These are phyloP conservation scores for Phyllostomus discolor DNA, from an alignment of 2,113 vertebrate genomes.

Conservation along the genomic window DNA sequence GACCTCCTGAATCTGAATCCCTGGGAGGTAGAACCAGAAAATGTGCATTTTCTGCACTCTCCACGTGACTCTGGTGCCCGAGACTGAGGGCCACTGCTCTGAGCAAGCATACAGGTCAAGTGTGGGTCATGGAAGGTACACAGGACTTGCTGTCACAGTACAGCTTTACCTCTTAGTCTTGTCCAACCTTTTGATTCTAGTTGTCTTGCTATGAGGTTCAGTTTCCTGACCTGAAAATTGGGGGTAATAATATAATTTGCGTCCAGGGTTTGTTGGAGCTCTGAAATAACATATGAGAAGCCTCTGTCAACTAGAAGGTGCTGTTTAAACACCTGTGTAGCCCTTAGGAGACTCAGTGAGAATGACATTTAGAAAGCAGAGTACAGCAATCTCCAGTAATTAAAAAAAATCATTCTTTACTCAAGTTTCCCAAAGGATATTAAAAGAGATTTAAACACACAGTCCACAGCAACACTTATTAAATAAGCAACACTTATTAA, in stretches of 20 bases:
- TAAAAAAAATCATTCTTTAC: background rate
- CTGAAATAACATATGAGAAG: background rate
- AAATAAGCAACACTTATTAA: background rate
- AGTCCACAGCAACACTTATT: background rate
- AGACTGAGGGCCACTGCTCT: background rate
- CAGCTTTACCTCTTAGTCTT: background rate
- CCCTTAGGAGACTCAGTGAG: background rate
- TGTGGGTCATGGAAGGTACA: fast-evolving
- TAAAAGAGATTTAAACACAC: background rate
- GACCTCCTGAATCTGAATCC: background rate
- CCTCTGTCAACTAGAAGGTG: background rate
- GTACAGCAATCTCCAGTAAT: background rate
- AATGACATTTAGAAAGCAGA: background rate
- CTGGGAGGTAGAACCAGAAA: background rate
- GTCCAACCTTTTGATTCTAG: background rate
- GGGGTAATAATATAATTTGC: background rate
- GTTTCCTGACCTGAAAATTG: background rate
- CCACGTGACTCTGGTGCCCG: background rate
- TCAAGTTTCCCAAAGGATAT: background rate
- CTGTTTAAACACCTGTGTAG: background rate
- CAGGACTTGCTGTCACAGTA: background rate
- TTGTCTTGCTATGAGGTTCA: background rate
- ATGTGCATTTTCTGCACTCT: background rate
- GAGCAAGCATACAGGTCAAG: too few species aligned
- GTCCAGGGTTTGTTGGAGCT: background rate